Evolutionary conservation across 2,888 invertebrate species (phyloP), one percentile per base, ranked within the genome.

Genomic region (Lingula anatina): DNA sequence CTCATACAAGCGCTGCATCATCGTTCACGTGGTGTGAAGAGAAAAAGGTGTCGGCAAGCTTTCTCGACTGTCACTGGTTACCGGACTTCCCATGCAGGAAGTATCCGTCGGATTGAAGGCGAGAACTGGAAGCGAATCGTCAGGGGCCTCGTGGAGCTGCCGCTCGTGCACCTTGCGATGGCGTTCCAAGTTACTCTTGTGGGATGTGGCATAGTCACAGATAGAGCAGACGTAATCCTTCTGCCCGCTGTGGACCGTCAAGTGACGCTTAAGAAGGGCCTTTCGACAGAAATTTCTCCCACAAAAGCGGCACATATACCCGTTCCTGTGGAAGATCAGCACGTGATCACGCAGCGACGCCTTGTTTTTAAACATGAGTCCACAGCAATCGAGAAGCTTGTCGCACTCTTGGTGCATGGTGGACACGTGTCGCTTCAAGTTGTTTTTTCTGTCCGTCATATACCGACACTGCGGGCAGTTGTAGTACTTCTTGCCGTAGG

Each of bases 181-280:
- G 0, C 79, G 60, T 46, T 77, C 76, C 28, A 79, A 59, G 57
- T 79, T 79, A 50, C 76, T 76, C 56, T 79, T 79, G 61, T 79
- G 79, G 46, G 77, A 78, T 2, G 78, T 78, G n/a, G 77, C 75
- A 57, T 79, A 79, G 46, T 71, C 70, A 56, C 79, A 79, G 35
- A 65, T 59, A 3, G 67, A 62, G 51, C 79, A 79, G 2, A 68
- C 64, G 65, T 72, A 78, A 46, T 79, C 78, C 56, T 78, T 78
- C 55, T 72, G 70, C 0, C 79, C 79, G 46, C 77, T 78, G 64
- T 79, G 79, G 2, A 79, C 79, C 24, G 76, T 72, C 49, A 76
- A 62, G 57, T 79, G 79, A 35, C 79, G 69, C 54, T 76, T 75
- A 18, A 79, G 65, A 28, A 79, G 68, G 1, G 79, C 79, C 52